Percentiles rank a stretch among this genome's conserved stretches.
phyloP scores from a whole-genome alignment of 1,140 invertebrate genomes.

The Thrips palmi region DNA sequence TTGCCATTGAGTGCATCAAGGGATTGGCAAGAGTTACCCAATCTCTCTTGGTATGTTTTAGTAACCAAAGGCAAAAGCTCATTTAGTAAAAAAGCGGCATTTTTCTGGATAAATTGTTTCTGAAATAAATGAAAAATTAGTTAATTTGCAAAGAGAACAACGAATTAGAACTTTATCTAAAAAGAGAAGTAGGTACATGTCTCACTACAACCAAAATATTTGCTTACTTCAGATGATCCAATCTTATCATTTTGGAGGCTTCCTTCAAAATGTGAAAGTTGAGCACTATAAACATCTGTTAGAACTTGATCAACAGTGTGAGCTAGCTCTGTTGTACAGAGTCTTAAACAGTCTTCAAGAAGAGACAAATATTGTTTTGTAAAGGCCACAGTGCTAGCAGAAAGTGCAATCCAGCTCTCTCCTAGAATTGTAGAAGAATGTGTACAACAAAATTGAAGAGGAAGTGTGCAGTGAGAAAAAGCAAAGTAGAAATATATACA shows the following conservation, averaged over 20 bases:
- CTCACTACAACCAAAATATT: slow-evolving; percentile 5
- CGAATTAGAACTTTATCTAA: neutral
- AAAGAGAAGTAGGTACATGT: neutral
- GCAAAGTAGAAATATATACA: neutral
- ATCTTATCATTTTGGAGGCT: slow-evolving; percentile 36
- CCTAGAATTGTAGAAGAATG: slow-evolving; percentile 23
- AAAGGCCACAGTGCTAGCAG: slow-evolving; percentile 49
- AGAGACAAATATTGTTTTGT: slow-evolving; percentile 43
- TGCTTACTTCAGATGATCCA: slow-evolving; percentile 33
- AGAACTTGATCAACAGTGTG: slow-evolving; percentile 40
- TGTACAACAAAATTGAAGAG: neutral
- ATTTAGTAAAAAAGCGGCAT: slow-evolving; percentile 32
- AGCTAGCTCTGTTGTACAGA: slow-evolving; percentile 42
- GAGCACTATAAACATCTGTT: slow-evolving; percentile 40
- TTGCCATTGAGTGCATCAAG: too few relatives aligned
- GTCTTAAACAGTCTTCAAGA: slow-evolving; percentile 44
- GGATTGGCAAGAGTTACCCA: too few relatives aligned
- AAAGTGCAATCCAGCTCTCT: slow-evolving; percentile 46
- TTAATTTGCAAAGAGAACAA: slow-evolving; percentile 6
- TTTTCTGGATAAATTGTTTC: slow-evolving; percentile 31
- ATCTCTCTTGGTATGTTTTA: slow-evolving; percentile 24
- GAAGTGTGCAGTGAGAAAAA: neutral
- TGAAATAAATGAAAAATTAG: slow-evolving; percentile 20
- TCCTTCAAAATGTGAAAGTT: slow-evolving; percentile 39
- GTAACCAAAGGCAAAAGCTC: slow-evolving; percentile 29